Base-by-base conservation (phyloP, 1,140 invertebrate species). In the Halictus rubicundus region DNA sequence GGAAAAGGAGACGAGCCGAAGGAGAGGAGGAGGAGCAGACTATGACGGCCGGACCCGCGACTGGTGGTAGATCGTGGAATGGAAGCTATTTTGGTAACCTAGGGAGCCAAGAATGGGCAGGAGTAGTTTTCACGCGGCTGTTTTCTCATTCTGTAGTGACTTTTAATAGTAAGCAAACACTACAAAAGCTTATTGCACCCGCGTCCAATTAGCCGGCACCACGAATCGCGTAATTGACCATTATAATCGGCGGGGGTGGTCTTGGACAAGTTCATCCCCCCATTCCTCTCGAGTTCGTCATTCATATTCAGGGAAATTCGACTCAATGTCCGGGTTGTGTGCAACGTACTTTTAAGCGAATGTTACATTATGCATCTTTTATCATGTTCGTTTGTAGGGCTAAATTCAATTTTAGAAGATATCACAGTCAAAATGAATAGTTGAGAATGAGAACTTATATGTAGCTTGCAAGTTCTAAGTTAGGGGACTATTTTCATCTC, bases 21-120 rank as follows among this genome's bases (percentile, higher is more conserved):
- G 76, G 27, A 66, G 79, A 75, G 49, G 16, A 80, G 68, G 78
- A 74, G 70, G 57, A 80, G 39, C 61, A 59, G 76, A 25, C n/a
- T 25, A n/a, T 25, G 64, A 73, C 77, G 73, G 73, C 68, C 68
- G 68, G 69, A 32, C 32, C 68, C 71, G 72, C 54, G 54, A 9
- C 54, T n/a, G 81, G 71, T 85, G 74, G 78, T 78, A 68, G 76
- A 84, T 84, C 78, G 82, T 82, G 86, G 89, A 87, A 90, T 85
- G 81, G 77, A 87, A 88, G 91, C 88, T 93, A 93, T 93, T 93
- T 93, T 88, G 89, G 92, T 91, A 93, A 92, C 91, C 83, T 88
- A 88, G 90, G 90, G 91, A 88, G 89, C 92, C 92, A 93, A 93
- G 92, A 93, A 93, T 93, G 92, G 92, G 90, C 92, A 93, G 91